Conservation (phyloP, 2,888 invertebrate species). For the Bursaphelenchus okinawaensis region DNA sequence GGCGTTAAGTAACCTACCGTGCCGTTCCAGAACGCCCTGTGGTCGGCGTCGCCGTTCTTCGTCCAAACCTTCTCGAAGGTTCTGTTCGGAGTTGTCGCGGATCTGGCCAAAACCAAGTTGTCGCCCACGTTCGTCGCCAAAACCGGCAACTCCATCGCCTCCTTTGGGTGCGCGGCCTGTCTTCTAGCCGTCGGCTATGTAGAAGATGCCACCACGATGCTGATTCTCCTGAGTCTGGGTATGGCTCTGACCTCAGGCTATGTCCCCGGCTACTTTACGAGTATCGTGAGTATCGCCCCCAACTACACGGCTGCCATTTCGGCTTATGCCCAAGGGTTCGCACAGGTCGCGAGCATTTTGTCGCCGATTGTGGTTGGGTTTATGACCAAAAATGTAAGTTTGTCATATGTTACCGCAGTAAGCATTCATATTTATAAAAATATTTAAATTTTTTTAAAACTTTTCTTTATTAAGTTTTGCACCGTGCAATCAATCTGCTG, state of each 20-base stretch:
- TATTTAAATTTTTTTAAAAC: background rate
- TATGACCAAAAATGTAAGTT: slow-evolving; percentile 39
- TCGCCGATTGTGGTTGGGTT: slow-evolving; percentile 45
- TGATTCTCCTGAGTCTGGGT: slow-evolving; percentile 40
- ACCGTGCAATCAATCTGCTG: too few relatives aligned
- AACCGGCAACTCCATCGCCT: slow-evolving; percentile 43
- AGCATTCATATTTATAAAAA: too few relatives aligned
- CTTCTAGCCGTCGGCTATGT: slow-evolving; percentile 32
- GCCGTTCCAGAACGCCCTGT: slow-evolving; percentile 43
- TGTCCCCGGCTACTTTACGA: slow-evolving; percentile 52
- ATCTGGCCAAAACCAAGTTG: slow-evolving; percentile 15
- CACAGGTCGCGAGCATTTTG: slow-evolving; percentile 39
- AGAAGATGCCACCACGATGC: slow-evolving; percentile 21
- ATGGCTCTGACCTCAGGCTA: slow-evolving; percentile 42
- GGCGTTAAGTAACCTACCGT: too few relatives aligned
- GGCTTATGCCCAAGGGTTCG: slow-evolving; percentile 47
- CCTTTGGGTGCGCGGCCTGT: slow-evolving; percentile 42
- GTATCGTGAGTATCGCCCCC: slow-evolving; percentile 47
- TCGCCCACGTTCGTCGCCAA: slow-evolving; percentile 35
- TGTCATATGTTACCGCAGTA: background rate
- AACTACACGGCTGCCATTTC: slow-evolving; percentile 51
- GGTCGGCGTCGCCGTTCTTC: slow-evolving; percentile 48
- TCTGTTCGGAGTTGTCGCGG: slow-evolving; percentile 45
- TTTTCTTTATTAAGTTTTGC: background rate
- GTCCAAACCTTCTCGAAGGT: slow-evolving; percentile 48